Base-by-base conservation (phyloP, 2,113 vertebrate genomes). In the Plestiodon gilberti region DNA sequence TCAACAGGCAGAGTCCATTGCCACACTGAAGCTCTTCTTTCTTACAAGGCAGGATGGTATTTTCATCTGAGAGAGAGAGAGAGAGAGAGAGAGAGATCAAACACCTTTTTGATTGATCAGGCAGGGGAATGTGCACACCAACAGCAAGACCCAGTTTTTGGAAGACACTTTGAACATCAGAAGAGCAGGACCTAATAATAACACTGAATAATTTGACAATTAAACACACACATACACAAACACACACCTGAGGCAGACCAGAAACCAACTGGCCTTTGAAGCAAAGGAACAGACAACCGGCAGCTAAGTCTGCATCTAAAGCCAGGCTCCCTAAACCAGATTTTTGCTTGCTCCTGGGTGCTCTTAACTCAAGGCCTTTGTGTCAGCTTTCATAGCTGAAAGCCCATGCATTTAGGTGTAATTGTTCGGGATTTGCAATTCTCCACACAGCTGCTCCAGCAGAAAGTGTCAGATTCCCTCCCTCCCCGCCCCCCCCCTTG, bases 21-120 rank as follows among this genome's bases (percentile, higher is more conserved):
- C 96, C 95, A 94, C 94, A 93, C 84, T 93, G 95, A 62, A 95
- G 92, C 82, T 95, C 94, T 85, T 96, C 95, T 90, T 95, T 89
- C 92, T 91, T 89, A 88, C 93, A 95, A 10, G 93, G 92, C 84
- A 95, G 88, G 90, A 90, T 88, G 90, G 84, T 94, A 85, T 92
- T 93, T 65, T 96, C 95, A 94, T 96, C 97, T 96, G 95, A 77
- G 62, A 52, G 10, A 40, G 28, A 28, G 5, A 30, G 55, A 38
- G 3, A 35, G 14, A 77, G 71, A 89, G 88, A 77, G 88, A 90
- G 81, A 95, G 81, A 95, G 91, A 92, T 77, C 92, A 91, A 13
- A 57, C 67, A 62, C 89, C 82, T 40, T 55, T 75, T 6, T 22
- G 57, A 77, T 38, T 6, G 59, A 25, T 43, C 33, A 80, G 79